Base-by-base conservation (phyloP, 2,888 invertebrate genomes). In the Drosophila paramelanica region DNA sequence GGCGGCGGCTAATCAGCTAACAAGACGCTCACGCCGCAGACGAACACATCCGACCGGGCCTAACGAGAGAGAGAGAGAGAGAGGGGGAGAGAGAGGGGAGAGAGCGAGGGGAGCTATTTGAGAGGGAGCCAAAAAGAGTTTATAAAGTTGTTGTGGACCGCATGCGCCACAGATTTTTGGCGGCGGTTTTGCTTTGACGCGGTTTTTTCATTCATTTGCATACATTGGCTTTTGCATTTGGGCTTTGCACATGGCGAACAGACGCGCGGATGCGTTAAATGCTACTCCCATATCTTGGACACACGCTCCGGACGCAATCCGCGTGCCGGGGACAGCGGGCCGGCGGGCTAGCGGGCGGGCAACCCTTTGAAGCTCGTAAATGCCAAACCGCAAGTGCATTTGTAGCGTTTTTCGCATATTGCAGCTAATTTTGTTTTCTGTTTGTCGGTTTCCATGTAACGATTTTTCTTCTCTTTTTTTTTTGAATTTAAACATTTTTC, bases 381-480 rank as follows among this genome's bases (percentile, higher is more conserved):
- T 77, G 85, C 61, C 67, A 82, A 82, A 89, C 88, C 89, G 77
- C 89, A 85, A 79, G 41, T 88, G 88, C 85, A 86, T 85, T 79
- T 89, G 86, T 69, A 73, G 73, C 83, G 71, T 83, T 90, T 88
- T 88, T 88, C 90, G 78, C 90, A 88, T 76, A 85, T 87, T 85
- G 78, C 50, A 79, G 88, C 88, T 88, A 88, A 88, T 88, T 88
- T 88, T 73, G 69, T 75, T 75, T 71, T 67, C 71, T 71, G 75
- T 83, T 87, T 86, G 86, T 76, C 86, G 86, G 82, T 82, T 88
- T 88, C 61, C 80, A 69, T 68, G 74, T 65, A 75, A 49, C 66
- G 17, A 58, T 43, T 52, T 25, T 46, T 60, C 57, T 41, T 67
- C 7, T 36, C 1, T 36, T 56, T 47, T 60, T 49, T 51, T 38